Base-by-base conservation (phyloP, 2,797 vertebrate species). In the Enteromius treurensis region DNA sequence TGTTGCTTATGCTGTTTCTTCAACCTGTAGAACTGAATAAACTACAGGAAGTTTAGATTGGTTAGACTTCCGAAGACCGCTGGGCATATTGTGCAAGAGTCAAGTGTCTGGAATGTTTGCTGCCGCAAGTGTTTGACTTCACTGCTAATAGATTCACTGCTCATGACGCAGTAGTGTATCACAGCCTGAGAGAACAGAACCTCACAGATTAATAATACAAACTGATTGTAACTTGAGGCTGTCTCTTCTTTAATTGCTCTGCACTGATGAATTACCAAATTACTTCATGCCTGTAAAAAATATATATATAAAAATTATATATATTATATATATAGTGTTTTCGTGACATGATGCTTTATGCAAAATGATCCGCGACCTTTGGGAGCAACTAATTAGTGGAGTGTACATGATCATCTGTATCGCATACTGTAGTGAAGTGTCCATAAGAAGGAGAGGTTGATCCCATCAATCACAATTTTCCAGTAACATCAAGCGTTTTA, bases 61-160 rank as follows among this genome's bases (percentile, higher is more conserved):
- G 49, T 73, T 29, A 26, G 58, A 29, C 23, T n/a, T 74, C 29
- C 13, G 71, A 53, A 74, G 45, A 49, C 45, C 2, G 47, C 10
- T 73, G 26, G 32, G 19, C 45, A 32, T 11, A 21, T 10, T 34
- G 19, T 74, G 47, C 17, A 34, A 13, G 70, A 21, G 70, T 74
- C 47, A n/a, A 21, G 70, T 7, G 47, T 74, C 47, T 74, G 70
- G 47, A 74, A 53, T 53, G 10, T 74, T 51, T 51, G 5, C 47
- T 85, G 90, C 87, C 83, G 85, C 82, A 42, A 15, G 51, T 9
- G 83, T 68, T 82, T 78, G 73, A 82, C 76, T 79, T 80, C 69
- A 55, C 47, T 62, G 55, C 45, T 17, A 17, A 32, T 75, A 23
- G 29, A 42, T 65, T 6, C 15, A 42, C 10, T 23, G 14, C 45